Evolutionary conservation across 23 tunicate species (phyloP), one percentile per base, ranked within the genome.

Genomic region (Trididemnum clinides): DNA sequence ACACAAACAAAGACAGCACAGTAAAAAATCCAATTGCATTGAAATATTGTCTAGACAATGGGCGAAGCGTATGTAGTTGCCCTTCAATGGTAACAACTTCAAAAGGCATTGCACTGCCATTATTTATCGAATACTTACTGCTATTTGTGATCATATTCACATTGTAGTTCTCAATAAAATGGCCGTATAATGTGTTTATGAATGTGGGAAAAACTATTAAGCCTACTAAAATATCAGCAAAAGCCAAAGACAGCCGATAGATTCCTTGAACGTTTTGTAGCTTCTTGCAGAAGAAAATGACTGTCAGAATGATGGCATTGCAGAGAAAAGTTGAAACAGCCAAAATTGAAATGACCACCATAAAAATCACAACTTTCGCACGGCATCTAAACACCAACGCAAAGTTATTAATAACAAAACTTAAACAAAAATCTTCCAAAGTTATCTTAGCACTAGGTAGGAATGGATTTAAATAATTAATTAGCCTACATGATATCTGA

Each of bases 151-250:
- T 3, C 33, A 71, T 75, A 0, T 78, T 90, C 51, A 85, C 28
- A 7, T 80, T 54, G 33, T 79, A 85, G 29, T 33, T 15, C 2
- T 54, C 64, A 33, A 37, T 26, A 33, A 69, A 72, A 57, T 64
- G 34, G 54, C 64, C 57, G 28, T 50, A 39, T 50, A 90, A 28
- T 3, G 86, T 69, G 33, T 74, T 87, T 15, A 80, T 64, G 57
- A 90, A 90, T 19, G 95, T 90, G 19, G 95, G 95, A 34, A 90
- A 80, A 29, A 85, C 89, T 20, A 84, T 57, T 4, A 64, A 65
- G 35, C 95, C 95, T 4, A 80, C 89, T 19, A 90, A 22, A 30
- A 80, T 71, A 36, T 90, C 95, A 0, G 86, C 95, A 33, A 71
- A 37, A 1, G 95, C 95, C 1, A 90, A 51, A 0, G 95, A 87